A percentile compares a stretch with the other conserved stretches of the same genome.
phyloP scores from a whole-genome alignment of 2,888 invertebrate genomes.

The Drosophila neutralis region DNA sequence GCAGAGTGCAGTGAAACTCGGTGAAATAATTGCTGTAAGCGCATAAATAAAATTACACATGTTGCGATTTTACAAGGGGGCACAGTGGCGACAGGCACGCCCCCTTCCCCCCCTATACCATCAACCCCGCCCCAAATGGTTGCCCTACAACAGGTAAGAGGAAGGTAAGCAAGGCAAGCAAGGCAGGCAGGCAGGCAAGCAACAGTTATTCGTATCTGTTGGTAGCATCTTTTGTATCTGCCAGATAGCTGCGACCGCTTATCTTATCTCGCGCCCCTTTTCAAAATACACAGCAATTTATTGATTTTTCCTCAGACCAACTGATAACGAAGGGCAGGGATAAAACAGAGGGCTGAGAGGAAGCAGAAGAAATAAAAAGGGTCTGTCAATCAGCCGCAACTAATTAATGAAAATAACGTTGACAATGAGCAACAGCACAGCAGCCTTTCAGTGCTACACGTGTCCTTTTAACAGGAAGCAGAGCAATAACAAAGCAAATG shows the following conservation, averaged over 20 bases:
- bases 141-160: slow-evolving; percentile 24
- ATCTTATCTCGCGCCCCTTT: slow-evolving; percentile 57
- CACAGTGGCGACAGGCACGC: slow-evolving; percentile 43
- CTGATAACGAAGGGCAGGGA: slow-evolving; percentile 38
- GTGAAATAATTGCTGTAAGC: slow-evolving; percentile 76
- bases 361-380: slow-evolving; percentile 27
- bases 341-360: slow-evolving; percentile 16
- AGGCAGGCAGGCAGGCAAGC: slow-evolving; percentile 12
- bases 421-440: slow-evolving; percentile 42
- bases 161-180: slow-evolving; percentile 9
- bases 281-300: slow-evolving; percentile 34
- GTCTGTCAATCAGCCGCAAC: slow-evolving; percentile 60
- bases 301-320: slow-evolving; percentile 48
- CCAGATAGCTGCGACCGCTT: slow-evolving; percentile 30
- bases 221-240: slow-evolving; percentile 40
- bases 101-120: background rate
- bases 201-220: slow-evolving; percentile 40
- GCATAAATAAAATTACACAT: slow-evolving; percentile 62
- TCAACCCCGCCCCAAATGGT: background rate
- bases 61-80: slow-evolving; percentile 59
- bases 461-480: slow-evolving; percentile 19
- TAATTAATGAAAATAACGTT: slow-evolving; percentile 61
- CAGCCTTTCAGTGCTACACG: slow-evolving; percentile 30
- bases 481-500: slow-evolving; percentile 2
- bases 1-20: slow-evolving; percentile 77